Conservation (phyloP, 2,797 vertebrate genomes). For the Triplophysa yarkandensis region DNA sequence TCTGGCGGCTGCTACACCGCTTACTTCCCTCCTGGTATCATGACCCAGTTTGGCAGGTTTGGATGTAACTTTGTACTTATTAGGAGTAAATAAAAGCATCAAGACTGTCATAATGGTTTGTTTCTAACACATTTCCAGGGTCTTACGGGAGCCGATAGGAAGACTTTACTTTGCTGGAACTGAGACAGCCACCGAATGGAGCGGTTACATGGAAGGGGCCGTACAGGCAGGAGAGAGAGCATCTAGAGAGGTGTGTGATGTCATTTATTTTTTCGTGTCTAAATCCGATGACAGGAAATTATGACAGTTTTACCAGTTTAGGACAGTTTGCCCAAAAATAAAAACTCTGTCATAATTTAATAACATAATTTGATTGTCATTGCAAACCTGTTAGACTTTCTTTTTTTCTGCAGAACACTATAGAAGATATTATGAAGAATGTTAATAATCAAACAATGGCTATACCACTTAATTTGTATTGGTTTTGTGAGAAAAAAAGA, state of each 20-base stretch:
- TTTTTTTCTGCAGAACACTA: too few relatives aligned
- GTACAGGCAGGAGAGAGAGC: slow-evolving; percentile 95
- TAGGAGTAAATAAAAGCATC: not conserved
- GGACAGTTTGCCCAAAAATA: too few relatives aligned
- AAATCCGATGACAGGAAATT: not conserved
- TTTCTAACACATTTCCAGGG: slow-evolving; percentile 71
- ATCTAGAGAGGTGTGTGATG: slow-evolving; percentile 83
- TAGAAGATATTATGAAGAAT: too few relatives aligned
- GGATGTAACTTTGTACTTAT: not conserved
- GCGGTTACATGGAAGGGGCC: slow-evolving; percentile 97
- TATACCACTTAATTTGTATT: too few relatives aligned
- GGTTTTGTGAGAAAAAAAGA: too few relatives aligned
- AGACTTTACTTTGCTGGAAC: slow-evolving; percentile 93
- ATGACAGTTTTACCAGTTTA: not conserved
- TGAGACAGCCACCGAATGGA: slow-evolving; percentile 95
- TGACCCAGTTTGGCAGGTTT: slow-evolving; percentile 94
- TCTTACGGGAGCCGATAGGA: slow-evolving; percentile 86
- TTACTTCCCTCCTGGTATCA: slow-evolving; percentile 93
- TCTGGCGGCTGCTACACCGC: slow-evolving; percentile 96
- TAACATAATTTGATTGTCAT: too few relatives aligned
- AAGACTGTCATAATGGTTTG: not conserved
- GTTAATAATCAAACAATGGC: too few relatives aligned
- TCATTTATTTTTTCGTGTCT: not conserved
- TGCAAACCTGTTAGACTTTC: too few relatives aligned
- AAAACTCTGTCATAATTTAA: too few relatives aligned